Conservation (phyloP, 2,888 invertebrate genomes). For the Campopleginae sp. region DNA sequence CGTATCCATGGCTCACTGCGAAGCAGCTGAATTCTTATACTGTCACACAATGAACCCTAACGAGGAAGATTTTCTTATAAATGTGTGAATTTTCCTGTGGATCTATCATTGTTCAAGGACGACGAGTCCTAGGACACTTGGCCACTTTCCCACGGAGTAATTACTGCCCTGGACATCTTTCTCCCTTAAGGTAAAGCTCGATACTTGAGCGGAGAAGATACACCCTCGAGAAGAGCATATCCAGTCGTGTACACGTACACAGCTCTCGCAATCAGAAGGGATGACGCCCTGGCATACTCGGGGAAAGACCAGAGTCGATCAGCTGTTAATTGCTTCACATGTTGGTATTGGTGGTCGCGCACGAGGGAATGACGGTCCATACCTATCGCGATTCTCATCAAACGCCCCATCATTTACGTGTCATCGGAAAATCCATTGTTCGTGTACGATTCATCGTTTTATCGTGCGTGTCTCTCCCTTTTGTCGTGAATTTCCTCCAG, state of each 20-base stretch:
- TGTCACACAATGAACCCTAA: constrained; percentile 28
- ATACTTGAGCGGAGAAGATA: constrained; percentile 55
- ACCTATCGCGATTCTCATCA: constrained; percentile 53
- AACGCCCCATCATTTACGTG: constrained; percentile 62
- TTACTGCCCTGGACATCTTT: constrained; percentile 70
- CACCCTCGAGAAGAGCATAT: constrained; percentile 53
- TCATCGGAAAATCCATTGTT: constrained; percentile 35
- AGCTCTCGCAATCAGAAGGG: constrained; percentile 44
- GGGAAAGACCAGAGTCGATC: constrained; percentile 55
- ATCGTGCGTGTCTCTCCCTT: neutral
- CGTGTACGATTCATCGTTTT: constrained; percentile 12
- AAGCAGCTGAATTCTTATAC: neutral
- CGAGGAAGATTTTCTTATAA: constrained; percentile 43
- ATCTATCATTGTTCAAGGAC: constrained; percentile 38
- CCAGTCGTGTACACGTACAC: constrained; percentile 19
- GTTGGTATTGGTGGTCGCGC: constrained; percentile 54
- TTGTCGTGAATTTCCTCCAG: neutral
- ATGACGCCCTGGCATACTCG: constrained; percentile 41
- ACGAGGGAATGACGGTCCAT: constrained; percentile 55
- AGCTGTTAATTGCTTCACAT: constrained; percentile 65
- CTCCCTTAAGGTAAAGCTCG: constrained; percentile 69
- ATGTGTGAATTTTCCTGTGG: constrained; percentile 17
- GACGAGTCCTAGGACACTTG: constrained; percentile 61
- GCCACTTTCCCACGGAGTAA: constrained; percentile 76
- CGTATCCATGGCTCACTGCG: neutral